Conservation (phyloP, 53 echinoderm and acorn worm genomes). For the Astropecten irregularis region DNA sequence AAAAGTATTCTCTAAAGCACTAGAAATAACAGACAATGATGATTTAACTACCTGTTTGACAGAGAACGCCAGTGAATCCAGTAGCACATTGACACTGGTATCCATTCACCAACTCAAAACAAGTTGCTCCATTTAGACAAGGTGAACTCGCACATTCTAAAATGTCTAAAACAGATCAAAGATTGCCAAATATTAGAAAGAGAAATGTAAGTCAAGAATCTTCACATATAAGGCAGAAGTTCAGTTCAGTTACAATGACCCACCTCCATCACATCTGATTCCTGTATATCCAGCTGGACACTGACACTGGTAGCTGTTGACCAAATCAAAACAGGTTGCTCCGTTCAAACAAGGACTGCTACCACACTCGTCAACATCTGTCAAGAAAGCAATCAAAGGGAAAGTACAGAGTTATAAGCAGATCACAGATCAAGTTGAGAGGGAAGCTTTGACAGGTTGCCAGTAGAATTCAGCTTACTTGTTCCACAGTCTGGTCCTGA, state of each 20-base stretch:
- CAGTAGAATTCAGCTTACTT: too few species aligned
- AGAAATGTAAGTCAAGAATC: too few species aligned
- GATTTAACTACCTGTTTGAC: background rate
- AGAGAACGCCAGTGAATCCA: constrained; percentile 35
- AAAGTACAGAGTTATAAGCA: background rate
- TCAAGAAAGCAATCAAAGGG: background rate
- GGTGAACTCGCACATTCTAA: constrained; percentile 11
- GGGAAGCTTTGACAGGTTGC: background rate
- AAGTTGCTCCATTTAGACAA: constrained; percentile 41
- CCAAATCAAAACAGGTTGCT: constrained; percentile 28
- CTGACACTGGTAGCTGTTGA: constrained; percentile 13
- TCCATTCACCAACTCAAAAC: constrained; percentile 32
- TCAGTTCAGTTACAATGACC: background rate
- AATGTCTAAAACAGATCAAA: background rate
- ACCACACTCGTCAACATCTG: constrained; percentile 50
- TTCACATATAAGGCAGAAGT: too few species aligned
- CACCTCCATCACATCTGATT: background rate
- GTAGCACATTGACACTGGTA: constrained; percentile 15
- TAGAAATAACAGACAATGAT: too few species aligned
- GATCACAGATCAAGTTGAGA: too few species aligned
- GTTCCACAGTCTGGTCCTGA: constrained; percentile 7
- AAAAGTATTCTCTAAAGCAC: too few species aligned
- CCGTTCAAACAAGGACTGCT: constrained; percentile 48
- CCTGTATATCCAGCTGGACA: constrained; percentile 18
- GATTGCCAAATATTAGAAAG: background rate